Percentiles rank a stretch among this genome's conserved stretches.
Evolutionary conservation across 1,140 invertebrate genomes (phyloP).

Genomic region (Callitettix versicolor): DNA sequence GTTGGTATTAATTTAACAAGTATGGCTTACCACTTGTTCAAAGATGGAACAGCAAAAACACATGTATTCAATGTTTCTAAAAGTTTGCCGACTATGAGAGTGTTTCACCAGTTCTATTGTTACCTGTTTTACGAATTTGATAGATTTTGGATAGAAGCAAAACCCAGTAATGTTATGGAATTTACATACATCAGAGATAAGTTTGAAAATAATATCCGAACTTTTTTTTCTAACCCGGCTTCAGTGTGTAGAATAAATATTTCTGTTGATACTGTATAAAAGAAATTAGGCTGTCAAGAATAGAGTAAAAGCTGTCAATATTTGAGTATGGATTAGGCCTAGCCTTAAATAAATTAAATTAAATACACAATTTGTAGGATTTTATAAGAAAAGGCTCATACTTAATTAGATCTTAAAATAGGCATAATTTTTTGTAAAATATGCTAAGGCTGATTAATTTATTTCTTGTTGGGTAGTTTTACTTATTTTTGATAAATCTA

Average conservation of each 20-base stretch:
- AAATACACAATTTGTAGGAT: no score
- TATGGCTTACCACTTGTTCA: slow-evolving; percentile 72
- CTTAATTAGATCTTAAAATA: no score
- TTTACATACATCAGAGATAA: slow-evolving; percentile 76
- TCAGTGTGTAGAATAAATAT: slow-evolving; percentile 63
- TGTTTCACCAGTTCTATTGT: slow-evolving; percentile 91
- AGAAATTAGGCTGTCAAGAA: no score
- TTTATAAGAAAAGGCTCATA: no score
- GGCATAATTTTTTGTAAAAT: no score
- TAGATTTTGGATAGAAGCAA: slow-evolving; percentile 81
- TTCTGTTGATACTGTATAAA: slow-evolving; percentile 40
- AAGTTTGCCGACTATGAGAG: slow-evolving; percentile 53
- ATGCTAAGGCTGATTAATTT: no score
- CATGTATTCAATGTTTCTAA: slow-evolving; percentile 85
- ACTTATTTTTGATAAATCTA: no score
- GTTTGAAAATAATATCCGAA: slow-evolving; percentile 65
- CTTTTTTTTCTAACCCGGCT: slow-evolving; percentile 47
- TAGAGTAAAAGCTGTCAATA: no score
- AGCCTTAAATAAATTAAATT: no score
- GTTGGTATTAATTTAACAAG: slow-evolving; percentile 91
- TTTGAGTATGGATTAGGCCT: no score
- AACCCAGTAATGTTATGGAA: slow-evolving; percentile 89
- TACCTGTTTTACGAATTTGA: slow-evolving; percentile 91
- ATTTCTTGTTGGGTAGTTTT: no score
- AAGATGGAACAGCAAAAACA: slow-evolving; percentile 71